Evolutionary conservation across 2,888 invertebrate genomes (phyloP), one percentile per base, ranked within the genome.

Genomic region (Notodonta ziczac): DNA sequence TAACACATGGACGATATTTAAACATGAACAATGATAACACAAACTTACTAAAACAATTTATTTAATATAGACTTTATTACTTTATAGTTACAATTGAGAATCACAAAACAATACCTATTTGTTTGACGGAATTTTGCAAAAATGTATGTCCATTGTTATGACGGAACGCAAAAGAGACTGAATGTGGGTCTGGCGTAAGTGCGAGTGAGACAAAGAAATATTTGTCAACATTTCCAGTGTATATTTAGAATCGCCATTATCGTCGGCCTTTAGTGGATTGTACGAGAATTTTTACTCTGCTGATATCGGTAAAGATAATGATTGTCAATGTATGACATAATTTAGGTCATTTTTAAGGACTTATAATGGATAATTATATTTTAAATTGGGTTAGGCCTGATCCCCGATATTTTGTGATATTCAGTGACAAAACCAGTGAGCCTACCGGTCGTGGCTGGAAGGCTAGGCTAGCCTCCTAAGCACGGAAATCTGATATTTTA

Each of bases 151-250:
- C 8, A 50, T 16, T 46, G 46, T 46, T 14, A 16, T 16, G 50
- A 32, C 52, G n/a, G 52, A 32, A 13, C 10, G 13, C 13, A 24
- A 52, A 50, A 50, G 50, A 50, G 32, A 52, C 50, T 5, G 32
- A 32, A 32, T 52, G 52, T 24, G 16, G 4, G 32, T 52, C 5
- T 32, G 13, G n/a, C 52, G 7, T 32, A 32, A 52, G 52, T 52
- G 12, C 32, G 52, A 52, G 32, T 10, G 52, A 52, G 32, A 52
- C 32, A 32, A 35, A 52, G 12, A 10, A 52, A 24, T 32, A 24
- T 52, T 52, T 52, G 32, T 52, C 52, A 52, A 52, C 32, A 52
- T 52, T 16, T 8, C 50, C n/a, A 46, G 46, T 46, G 46, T 46
- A 46, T 46, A n/a, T 46, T 46, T n/a, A 13, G 46, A 46, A n/a